These are phyloP conservation scores for Chrysopa pallens DNA, from an alignment of 1,140 invertebrate species.

Conservation along the genomic window DNA sequence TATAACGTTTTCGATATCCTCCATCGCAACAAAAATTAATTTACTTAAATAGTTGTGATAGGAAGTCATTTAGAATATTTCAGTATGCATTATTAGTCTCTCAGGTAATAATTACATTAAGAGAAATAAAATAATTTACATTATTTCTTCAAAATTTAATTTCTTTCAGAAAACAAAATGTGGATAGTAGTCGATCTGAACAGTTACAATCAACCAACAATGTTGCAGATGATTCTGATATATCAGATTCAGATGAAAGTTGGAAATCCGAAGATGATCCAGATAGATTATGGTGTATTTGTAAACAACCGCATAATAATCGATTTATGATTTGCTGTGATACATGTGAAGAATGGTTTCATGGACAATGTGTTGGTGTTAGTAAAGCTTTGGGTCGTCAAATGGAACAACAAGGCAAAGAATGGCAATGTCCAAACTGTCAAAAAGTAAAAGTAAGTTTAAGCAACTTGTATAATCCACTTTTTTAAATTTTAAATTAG, in stretches of 20 bases:
- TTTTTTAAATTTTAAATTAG: too few species aligned
- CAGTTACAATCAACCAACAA: slow-evolving; percentile 21
- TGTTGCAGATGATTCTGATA: slow-evolving; percentile 30
- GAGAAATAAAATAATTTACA: too few species aligned
- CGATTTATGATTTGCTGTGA: slow-evolving; percentile 98
- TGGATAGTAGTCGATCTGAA: too few species aligned
- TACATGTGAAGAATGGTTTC: slow-evolving; percentile 91
- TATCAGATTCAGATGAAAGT: slow-evolving; percentile 41
- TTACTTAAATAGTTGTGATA: too few species aligned
- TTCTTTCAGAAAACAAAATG: too few species aligned
- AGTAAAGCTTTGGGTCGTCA: slow-evolving; percentile 76
- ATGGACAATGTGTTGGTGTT: slow-evolving; percentile 88
- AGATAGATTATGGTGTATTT: slow-evolving; percentile 88
- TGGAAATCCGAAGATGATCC: slow-evolving; percentile 83
- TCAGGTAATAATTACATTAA: too few species aligned
- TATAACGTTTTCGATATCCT: too few species aligned
- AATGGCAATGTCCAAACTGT: slow-evolving; percentile 85
- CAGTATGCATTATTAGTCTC: too few species aligned
- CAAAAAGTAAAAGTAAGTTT: slow-evolving; percentile 35
- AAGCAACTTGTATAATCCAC: background rate
- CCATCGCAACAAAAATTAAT: too few species aligned
- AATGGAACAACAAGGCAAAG: slow-evolving; percentile 75
- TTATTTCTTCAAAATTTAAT: too few species aligned
- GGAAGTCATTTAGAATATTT: too few species aligned
- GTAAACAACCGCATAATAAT: slow-evolving; percentile 86